Conservation (phyloP, 2,888 invertebrate genomes). For the Macaria notata region DNA sequence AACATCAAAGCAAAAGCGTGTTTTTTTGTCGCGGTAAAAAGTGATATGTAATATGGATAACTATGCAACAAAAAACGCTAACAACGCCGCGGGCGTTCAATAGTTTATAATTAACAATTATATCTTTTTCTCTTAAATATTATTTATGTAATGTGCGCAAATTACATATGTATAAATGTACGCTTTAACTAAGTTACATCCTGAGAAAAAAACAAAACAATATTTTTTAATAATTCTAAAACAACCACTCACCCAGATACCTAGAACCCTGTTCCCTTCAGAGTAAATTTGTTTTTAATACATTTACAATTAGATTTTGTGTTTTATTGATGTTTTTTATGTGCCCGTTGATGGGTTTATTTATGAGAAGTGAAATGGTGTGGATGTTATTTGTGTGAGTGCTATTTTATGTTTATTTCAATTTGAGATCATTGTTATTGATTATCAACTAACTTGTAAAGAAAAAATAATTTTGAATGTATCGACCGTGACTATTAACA, state of each 20-base stretch:
- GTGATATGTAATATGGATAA: too few species aligned
- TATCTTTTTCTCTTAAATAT: background rate
- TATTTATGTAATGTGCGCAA: background rate
- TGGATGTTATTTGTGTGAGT: slow-evolving; percentile 9
- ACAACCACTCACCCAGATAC: background rate
- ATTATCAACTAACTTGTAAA: too few species aligned
- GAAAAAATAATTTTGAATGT: too few species aligned
- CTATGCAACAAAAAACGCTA: too few species aligned
- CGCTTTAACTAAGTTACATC: background rate
- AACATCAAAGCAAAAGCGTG: too few species aligned
- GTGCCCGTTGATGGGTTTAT: slow-evolving; percentile 12
- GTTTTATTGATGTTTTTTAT: slow-evolving; percentile 21
- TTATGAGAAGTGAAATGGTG: slow-evolving; percentile 16
- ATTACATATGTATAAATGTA: too few species aligned
- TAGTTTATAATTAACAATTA: background rate
- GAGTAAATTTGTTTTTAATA: slow-evolving; percentile 15
- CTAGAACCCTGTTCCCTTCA: background rate
- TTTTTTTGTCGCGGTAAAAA: too few species aligned
- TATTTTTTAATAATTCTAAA: background rate
- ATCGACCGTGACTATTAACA: too few species aligned
- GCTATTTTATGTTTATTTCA: slow-evolving; percentile 2
- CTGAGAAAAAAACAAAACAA: background rate
- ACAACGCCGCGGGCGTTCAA: background rate
- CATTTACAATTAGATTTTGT: slow-evolving; percentile 24
- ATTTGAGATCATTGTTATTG: too few species aligned